Evolutionary conservation across 2,888 invertebrate genomes (phyloP).

Genomic region (Philonicus albiceps): DNA sequence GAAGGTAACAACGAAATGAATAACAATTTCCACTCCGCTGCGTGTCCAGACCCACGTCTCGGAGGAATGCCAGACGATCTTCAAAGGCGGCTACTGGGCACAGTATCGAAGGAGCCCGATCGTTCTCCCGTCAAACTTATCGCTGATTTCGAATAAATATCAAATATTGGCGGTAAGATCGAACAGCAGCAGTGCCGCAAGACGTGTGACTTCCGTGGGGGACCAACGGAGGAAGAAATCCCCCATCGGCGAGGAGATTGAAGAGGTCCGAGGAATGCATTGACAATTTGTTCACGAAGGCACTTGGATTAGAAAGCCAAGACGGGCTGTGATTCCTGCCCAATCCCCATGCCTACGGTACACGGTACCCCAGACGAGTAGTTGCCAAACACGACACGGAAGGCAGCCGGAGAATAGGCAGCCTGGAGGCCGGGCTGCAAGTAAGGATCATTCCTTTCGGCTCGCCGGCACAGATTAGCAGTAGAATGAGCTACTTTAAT

Average conservation of each 20-base stretch:
- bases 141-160: constrained; percentile 30
- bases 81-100: constrained; percentile 32
- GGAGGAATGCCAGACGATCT: background rate
- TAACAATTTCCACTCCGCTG: constrained; percentile 22
- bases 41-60: background rate
- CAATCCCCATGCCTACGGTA: background rate
- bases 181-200: background rate
- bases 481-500: background rate
- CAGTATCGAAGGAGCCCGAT: background rate
- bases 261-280: background rate
- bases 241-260: background rate
- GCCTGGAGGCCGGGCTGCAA: background rate
- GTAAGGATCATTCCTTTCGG: constrained; percentile 1
- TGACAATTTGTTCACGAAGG: constrained; percentile 12
- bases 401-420: background rate
- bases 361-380: background rate
- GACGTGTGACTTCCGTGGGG: background rate
- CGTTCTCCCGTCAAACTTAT: constrained; percentile 29
- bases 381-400: background rate
- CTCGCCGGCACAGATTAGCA: background rate
- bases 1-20: constrained; percentile 15
- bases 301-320: background rate
- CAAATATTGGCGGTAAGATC: constrained; percentile 21
- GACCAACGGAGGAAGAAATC: background rate
- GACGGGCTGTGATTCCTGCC: background rate